These are phyloP conservation scores for Thinocorus orbignyianus DNA, from an alignment of 2,113 vertebrate species.

Conservation along the genomic window DNA sequence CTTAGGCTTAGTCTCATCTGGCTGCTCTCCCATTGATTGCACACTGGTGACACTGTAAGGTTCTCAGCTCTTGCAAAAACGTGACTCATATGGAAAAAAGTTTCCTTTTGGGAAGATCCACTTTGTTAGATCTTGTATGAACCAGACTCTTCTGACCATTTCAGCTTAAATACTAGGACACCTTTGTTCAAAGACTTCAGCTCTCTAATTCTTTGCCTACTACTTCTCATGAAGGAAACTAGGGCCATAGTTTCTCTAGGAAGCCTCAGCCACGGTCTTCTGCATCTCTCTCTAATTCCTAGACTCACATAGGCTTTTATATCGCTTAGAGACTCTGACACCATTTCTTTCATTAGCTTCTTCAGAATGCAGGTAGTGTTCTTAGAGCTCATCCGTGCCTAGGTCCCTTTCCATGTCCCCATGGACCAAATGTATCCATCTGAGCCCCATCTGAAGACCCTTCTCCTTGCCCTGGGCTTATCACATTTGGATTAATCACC, in stretches of 20 bases:
- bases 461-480: background rate
- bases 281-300: background rate
- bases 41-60: background rate
- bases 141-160: background rate
- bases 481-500: background rate
- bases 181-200: background rate
- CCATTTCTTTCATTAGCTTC: background rate
- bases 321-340: background rate
- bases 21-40: background rate
- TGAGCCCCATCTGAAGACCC: background rate
- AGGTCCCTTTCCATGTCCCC: background rate
- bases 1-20: background rate
- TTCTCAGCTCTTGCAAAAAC: background rate
- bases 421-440: background rate
- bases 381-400: background rate
- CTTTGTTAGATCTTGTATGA: background rate
- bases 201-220: background rate
- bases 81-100: conserved; percentile 9
- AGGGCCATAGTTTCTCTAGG: background rate
- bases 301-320: background rate
- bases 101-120: background rate
- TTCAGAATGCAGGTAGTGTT: background rate
- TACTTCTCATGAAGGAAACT: background rate
- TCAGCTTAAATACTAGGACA: background rate
- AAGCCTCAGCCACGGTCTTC: background rate